Evolutionary conservation across 2,113 vertebrate genomes (phyloP).

Genomic region (Chunga burmeisteri): DNA sequence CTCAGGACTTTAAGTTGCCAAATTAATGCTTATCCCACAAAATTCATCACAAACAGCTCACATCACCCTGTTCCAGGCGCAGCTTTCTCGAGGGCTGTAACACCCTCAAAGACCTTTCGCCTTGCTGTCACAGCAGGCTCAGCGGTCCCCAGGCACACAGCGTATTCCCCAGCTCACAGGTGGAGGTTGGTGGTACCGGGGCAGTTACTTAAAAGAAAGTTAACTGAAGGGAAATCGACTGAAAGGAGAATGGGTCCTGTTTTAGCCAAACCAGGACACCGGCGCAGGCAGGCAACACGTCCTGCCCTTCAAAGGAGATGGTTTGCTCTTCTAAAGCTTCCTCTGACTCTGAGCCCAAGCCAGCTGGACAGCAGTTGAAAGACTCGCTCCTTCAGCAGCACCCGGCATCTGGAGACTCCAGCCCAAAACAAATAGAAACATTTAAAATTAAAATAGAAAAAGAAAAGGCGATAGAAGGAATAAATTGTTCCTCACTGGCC

Average conservation of each 20-base stretch:
- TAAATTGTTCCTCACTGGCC: conserved; percentile 46
- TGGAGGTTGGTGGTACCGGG: not conserved
- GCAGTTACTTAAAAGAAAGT: not conserved
- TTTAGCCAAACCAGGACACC: not conserved
- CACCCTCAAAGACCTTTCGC: not conserved
- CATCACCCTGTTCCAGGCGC: not conserved
- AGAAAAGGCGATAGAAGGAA: conserved; percentile 55
- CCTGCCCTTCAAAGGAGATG: conserved; percentile 29
- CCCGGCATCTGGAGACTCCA: conserved; percentile 5
- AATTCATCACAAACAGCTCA: not conserved
- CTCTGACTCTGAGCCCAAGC: conserved; percentile 28
- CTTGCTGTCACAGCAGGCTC: not conserved
- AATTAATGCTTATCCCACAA: not conserved
- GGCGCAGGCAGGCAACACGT: not conserved
- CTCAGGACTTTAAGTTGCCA: not conserved
- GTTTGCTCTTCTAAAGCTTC: conserved; percentile 44
- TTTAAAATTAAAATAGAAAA: conserved; percentile 60
- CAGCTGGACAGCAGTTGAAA: conserved; percentile 70
- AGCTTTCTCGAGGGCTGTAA: not conserved
- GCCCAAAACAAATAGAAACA: conserved; percentile 68
- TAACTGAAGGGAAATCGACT: too few relatives aligned
- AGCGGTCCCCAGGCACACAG: not conserved
- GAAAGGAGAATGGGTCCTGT: too few relatives aligned
- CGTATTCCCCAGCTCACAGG: not conserved
- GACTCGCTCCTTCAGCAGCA: conserved; percentile 11